Conservation (phyloP, 2,888 invertebrate species). For the Coenonympha arcania region DNA sequence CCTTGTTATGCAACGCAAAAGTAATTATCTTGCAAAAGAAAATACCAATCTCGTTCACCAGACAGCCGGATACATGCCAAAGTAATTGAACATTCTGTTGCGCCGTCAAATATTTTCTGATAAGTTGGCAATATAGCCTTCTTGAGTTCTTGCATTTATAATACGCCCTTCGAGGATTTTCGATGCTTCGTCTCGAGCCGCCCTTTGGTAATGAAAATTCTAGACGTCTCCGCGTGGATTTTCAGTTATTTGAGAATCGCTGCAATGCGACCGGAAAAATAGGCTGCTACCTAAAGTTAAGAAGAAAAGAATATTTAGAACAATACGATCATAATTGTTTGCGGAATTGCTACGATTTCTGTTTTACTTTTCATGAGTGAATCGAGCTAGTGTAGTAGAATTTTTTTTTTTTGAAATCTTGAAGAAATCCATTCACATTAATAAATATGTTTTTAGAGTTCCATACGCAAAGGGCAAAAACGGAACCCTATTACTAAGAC, state of each 20-base stretch:
- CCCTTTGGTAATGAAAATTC: conserved; percentile 47
- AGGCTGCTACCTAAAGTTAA: conserved; percentile 27
- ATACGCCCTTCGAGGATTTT: conserved; percentile 35
- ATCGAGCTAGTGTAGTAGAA: too few species aligned
- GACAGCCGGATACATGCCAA: conserved; percentile 42
- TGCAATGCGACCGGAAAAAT: conserved; percentile 34
- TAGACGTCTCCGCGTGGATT: conserved; percentile 50
- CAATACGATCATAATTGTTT: too few species aligned
- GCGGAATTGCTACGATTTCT: too few species aligned
- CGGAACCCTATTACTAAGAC: too few species aligned
- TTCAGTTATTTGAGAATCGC: conserved; percentile 41
- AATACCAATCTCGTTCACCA: conserved; percentile 42
- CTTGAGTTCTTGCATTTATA: conserved; percentile 54
- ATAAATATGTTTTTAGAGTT: too few species aligned
- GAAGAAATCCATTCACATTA: too few species aligned
- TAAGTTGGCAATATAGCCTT: conserved; percentile 39
- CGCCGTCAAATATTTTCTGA: conserved; percentile 49
- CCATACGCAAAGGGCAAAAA: too few species aligned
- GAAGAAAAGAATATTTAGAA: conserved; percentile 22
- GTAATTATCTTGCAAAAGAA: conserved; percentile 33
- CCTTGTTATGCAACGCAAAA: conserved; percentile 36
- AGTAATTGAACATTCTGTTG: conserved; percentile 57
- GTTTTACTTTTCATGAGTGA: too few species aligned
- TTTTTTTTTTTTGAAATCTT: too few species aligned
- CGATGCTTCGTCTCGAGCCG: conserved; percentile 34